Evolutionary conservation across 2,888 invertebrate genomes (phyloP).

Genomic region (Parelbella ahira): DNA sequence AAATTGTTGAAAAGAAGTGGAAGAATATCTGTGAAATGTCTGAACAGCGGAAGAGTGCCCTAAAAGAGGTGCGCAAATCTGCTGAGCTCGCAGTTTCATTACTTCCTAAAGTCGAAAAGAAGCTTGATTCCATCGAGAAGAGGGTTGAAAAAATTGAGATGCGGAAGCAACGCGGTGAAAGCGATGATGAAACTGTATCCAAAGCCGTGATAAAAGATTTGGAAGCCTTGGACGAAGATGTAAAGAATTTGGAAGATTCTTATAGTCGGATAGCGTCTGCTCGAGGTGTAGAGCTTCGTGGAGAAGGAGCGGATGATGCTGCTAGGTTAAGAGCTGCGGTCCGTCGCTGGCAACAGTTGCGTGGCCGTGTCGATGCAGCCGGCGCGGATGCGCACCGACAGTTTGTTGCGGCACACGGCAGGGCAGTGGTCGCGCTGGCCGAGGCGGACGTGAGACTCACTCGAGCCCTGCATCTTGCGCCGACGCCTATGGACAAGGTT

Average conservation of each 20-base stretch:
- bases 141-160: constrained; percentile 76
- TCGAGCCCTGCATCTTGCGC: constrained; percentile 83
- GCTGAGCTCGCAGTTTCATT: constrained; percentile 83
- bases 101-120: constrained; percentile 82
- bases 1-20: constrained; percentile 89
- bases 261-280: constrained; percentile 85
- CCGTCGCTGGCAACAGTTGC: constrained; percentile 84
- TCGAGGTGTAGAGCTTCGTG: constrained; percentile 82
- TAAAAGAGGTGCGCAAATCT: constrained; percentile 78
- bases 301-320: constrained; percentile 84
- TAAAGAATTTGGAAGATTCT: constrained; percentile 83
- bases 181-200: constrained; percentile 78
- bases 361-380: constrained; percentile 80
- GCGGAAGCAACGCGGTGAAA: constrained; percentile 63
- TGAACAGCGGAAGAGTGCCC: constrained; percentile 78
- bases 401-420: constrained; percentile 86
- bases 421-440: constrained; percentile 85
- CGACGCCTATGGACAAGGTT: constrained; percentile 61
- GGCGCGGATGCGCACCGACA: constrained; percentile 83
- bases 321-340: constrained; percentile 82
- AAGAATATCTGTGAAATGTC: constrained; percentile 87
- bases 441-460: constrained; percentile 87
- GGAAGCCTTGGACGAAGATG: constrained; percentile 82
- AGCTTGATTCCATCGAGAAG: constrained; percentile 81
- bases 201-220: constrained; percentile 79